Evolutionary conservation across 2,888 invertebrate species (phyloP), one percentile per base, ranked within the genome.

Genomic region (Blomia tropicalis): DNA sequence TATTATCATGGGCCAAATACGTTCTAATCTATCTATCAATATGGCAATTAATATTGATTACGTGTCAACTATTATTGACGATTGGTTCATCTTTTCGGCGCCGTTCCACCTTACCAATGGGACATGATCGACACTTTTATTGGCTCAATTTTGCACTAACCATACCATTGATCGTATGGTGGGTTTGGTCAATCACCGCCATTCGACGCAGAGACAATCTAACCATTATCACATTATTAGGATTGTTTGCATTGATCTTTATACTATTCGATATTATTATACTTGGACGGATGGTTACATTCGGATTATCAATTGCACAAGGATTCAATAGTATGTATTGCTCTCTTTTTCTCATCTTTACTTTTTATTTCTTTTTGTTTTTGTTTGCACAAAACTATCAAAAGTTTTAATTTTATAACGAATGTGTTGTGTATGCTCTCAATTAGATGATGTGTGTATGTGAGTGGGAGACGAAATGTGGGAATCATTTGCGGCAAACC

Each of bases 1-100:
- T 47, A 19, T 14, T 22, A 14, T 22, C 22, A 7, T 22, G 2
- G 17, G 56, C 56, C 29, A 23, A 29, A 25, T 36, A 3, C 2
- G 22, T 56, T 19, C 31, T 56, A 11, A 19, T 31, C 2, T 29
- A 2, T 30, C 11, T 56, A 7, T 56, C 56, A 56, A 25, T 36
- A 2, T 56, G 56, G 56, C 56, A 56, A 56, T 56, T 56, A 56
- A 19, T 36, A 19, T 31, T 56, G 36, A 56, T 56, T 56, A 3
- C 23, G 2, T 29, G 56, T 31, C 25, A 29, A 29, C 29, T 56
- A 36, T 56, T 30, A 19, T 2, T 29, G 14, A 36, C 29, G 14
- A 17, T 31, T 19, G 7, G 2, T 14, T 22, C 19, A 3, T 2
- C 29, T 2, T 32, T 23, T 14, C 56, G 36, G 19, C 25, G n/a